Conservation (phyloP, 2,888 invertebrate genomes). For the Spisula subtruncata region DNA sequence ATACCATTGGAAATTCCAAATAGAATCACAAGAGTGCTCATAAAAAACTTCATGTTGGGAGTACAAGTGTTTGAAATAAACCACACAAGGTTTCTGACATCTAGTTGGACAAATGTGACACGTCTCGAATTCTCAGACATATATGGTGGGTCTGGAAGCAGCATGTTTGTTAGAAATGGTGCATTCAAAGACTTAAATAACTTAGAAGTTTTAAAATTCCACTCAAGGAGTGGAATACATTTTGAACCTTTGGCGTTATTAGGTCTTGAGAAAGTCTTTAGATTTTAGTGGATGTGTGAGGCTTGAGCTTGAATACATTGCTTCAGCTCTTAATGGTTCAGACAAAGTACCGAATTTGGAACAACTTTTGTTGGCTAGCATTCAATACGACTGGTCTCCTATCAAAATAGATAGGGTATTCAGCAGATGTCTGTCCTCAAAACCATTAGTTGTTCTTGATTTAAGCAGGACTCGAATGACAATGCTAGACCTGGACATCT, state of each 20-base stretch:
- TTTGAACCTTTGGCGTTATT: not conserved
- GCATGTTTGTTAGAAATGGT: not conserved
- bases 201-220: not conserved
- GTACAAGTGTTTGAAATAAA: not conserved
- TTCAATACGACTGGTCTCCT: not conserved
- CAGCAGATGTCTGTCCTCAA: not conserved
- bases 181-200: not conserved
- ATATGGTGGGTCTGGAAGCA: not conserved
- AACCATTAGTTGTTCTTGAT: not conserved
- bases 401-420: not conserved
- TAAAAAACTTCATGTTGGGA: not conserved
- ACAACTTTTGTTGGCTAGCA: not conserved
- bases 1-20: not conserved
- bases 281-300: conserved; percentile 15
- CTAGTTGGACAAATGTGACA: not conserved
- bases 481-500: not conserved
- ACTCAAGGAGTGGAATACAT: not conserved
- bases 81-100: not conserved
- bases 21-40: not conserved
- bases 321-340: not conserved
- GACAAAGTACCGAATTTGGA: not conserved
- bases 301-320: not conserved
- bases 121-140: not conserved
- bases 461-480: not conserved
- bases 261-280: not conserved